These are phyloP conservation scores for Linepithema humile DNA, from an alignment of 1,140 invertebrate species.

Conservation along the genomic window DNA sequence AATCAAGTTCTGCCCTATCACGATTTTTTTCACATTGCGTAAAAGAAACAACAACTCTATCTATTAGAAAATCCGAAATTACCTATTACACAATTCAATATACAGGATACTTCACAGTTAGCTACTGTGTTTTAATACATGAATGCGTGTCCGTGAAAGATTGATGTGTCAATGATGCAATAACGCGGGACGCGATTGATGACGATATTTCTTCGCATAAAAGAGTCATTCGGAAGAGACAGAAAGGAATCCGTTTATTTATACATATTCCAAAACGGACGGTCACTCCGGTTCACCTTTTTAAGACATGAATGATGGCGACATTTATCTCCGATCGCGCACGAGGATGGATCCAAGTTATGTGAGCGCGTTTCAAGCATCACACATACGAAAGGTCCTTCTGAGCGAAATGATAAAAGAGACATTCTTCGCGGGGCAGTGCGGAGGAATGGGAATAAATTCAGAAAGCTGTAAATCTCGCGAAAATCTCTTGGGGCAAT, in stretches of 20 bases:
- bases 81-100: too few species aligned
- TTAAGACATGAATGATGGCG: not conserved
- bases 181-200: not conserved
- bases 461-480: constrained; percentile 63
- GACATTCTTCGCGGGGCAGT: constrained; percentile 36
- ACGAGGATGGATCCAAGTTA: not conserved
- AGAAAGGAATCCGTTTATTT: not conserved
- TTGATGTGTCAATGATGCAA: not conserved
- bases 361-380: not conserved
- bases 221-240: not conserved
- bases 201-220: not conserved
- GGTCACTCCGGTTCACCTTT: not conserved
- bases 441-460: constrained; percentile 54
- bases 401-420: constrained; percentile 57
- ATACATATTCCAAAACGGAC: constrained; percentile 25
- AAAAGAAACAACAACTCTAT: too few species aligned
- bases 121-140: too few species aligned
- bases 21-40: too few species aligned
- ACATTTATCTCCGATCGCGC: constrained; percentile 31
- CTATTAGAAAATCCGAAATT: too few species aligned
- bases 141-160: too few species aligned
- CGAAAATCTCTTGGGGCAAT: constrained; percentile 42
- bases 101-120: too few species aligned
- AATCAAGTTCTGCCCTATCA: too few species aligned
- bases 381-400: constrained; percentile 17